phyloP scores from a whole-genome alignment of 1,140 invertebrate species.

The Musca domestica region DNA sequence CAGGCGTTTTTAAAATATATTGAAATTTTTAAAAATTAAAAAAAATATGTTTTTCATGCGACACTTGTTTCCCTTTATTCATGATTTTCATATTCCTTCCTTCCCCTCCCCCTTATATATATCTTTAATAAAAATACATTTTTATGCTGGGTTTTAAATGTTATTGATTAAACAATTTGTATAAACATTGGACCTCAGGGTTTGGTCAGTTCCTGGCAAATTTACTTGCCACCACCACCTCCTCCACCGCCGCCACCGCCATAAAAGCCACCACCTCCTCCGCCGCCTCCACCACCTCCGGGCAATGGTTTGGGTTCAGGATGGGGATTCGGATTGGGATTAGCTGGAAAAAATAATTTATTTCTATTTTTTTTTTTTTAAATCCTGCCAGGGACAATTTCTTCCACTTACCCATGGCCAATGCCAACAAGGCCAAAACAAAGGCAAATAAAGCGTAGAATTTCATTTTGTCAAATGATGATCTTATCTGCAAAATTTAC shows the following conservation, averaged over 20 bases:
- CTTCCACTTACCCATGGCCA: constrained; percentile 22
- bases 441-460: constrained; percentile 20
- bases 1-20: too few species aligned
- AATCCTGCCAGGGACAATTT: neutral
- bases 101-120: too few species aligned
- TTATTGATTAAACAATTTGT: too few species aligned
- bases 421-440: constrained; percentile 16
- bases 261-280: constrained; percentile 17
- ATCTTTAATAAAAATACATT: too few species aligned
- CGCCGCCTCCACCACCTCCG: constrained; percentile 24
- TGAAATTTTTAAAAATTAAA: too few species aligned
- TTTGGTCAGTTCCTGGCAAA: neutral
- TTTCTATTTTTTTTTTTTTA: too few species aligned
- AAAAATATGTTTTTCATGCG: too few species aligned
- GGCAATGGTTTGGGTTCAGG: constrained; percentile 23
- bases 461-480: constrained; percentile 22
- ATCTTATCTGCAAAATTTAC: neutral
- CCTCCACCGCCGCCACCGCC: constrained; percentile 23
- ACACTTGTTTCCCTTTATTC: too few species aligned
- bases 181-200: too few species aligned
- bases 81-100: too few species aligned
- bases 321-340: constrained; percentile 20
- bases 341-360: neutral
- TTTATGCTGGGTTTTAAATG: too few species aligned
- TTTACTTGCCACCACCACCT: constrained; percentile 25